Evolutionary conservation across 2,113 vertebrate species (phyloP).

Genomic region (Strigops habroptila): DNA sequence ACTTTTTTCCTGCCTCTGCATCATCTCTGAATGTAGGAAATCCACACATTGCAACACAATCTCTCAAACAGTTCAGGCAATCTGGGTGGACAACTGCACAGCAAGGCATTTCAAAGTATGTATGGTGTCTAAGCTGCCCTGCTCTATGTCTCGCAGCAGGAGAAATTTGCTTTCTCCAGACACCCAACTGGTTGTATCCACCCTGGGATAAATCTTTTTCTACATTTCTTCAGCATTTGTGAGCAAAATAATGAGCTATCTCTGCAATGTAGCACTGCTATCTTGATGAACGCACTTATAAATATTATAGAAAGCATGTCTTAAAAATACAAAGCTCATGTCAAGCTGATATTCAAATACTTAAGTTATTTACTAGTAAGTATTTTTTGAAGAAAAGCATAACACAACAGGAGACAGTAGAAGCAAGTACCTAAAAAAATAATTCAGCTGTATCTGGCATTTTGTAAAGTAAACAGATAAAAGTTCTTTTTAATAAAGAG

Average conservation of each 20-base stretch:
- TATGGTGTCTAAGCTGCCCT: neutral
- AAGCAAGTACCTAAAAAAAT: neutral
- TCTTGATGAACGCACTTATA: conserved; percentile 25
- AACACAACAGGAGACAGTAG: neutral
- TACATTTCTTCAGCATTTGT: neutral
- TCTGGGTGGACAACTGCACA: neutral
- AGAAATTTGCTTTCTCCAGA: conserved; percentile 27
- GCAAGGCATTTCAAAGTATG: neutral
- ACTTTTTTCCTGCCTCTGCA: neutral
- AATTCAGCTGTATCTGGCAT: neutral
- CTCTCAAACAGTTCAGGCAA: neutral
- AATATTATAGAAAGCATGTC: conserved; percentile 9
- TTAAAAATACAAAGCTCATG: neutral
- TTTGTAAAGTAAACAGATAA: neutral
- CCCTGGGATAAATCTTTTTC: conserved; percentile 27
- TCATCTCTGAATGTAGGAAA: neutral
- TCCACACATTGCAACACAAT: neutral
- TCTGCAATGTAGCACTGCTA: neutral
- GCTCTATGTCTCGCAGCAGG: neutral
- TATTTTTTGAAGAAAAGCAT: neutral
- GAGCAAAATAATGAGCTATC: neutral
- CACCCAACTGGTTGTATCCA: neutral
- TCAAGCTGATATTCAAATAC: conserved; percentile 20
- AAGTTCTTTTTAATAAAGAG: neutral
- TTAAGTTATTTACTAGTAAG: neutral